Evolutionary conservation across 2,113 vertebrate genomes (phyloP).

Genomic region (Promerops cafer): DNA sequence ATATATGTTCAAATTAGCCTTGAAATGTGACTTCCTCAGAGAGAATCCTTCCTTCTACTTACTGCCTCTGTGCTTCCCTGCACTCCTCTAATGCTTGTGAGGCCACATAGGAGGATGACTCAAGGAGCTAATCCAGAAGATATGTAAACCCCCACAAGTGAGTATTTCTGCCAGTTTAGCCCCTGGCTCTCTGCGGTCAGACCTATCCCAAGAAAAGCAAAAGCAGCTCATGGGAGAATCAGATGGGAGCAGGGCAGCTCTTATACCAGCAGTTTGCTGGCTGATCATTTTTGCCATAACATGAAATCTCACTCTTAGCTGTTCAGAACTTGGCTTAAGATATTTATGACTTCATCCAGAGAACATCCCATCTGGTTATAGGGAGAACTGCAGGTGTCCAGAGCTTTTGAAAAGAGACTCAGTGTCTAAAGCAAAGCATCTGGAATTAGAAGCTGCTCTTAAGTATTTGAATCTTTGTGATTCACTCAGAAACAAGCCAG

Average conservation of each 20-base stretch:
- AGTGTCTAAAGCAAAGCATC: not conserved
- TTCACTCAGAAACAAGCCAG: not conserved
- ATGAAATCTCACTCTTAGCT: not conserved
- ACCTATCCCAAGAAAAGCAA: not conserved
- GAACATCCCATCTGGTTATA: not conserved
- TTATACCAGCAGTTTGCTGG: not conserved
- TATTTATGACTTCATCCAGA: not conserved
- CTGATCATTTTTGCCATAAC: not conserved
- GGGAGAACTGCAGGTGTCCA: not conserved
- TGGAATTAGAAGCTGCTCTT: not conserved
- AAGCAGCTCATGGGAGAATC: not conserved
- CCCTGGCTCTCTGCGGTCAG: not conserved
- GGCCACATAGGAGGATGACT: not conserved
- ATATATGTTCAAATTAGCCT: not conserved
- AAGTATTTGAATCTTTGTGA: not conserved
- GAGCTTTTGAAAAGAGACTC: not conserved
- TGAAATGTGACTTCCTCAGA: not conserved
- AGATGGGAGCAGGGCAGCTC: not conserved
- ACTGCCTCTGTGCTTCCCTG: not conserved
- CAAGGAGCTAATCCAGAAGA: not conserved
- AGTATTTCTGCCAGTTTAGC: not conserved
- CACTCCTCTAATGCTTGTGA: not conserved
- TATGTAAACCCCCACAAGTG: not conserved
- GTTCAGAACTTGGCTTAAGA: not conserved
- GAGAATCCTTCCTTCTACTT: not conserved